phyloP scores from a whole-genome alignment of 2,113 vertebrate genomes.

The Notarius quadriscutis region DNA sequence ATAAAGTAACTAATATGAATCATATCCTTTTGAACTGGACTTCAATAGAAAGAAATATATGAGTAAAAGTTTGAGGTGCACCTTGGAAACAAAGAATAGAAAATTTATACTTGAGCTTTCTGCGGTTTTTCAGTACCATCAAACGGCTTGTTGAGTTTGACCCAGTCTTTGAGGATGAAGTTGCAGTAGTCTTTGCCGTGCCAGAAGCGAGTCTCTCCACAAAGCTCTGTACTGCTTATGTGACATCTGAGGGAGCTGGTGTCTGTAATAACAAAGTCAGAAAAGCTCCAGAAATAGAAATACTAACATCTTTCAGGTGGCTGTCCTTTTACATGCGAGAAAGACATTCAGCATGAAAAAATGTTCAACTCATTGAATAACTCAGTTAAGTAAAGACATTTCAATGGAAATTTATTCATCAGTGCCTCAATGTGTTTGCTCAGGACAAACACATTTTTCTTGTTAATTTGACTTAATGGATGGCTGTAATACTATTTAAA shows the following conservation, averaged over 20 bases:
- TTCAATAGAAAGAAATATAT: conserved; percentile 18
- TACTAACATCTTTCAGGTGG: neutral
- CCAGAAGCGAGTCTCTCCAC: conserved; percentile 58
- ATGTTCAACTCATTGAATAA: neutral
- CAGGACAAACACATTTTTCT: neutral
- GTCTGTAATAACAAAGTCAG: conserved; percentile 36
- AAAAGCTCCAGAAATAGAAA: neutral
- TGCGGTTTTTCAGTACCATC: conserved; percentile 46
- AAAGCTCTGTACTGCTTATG: conserved; percentile 62
- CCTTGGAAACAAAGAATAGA: neutral
- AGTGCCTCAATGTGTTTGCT: neutral
- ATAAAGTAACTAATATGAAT: conserved; percentile 61
- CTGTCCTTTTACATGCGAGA: neutral
- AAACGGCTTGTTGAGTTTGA: conserved; percentile 58
- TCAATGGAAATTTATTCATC: neutral
- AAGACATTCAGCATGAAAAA: neutral
- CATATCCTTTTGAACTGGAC: conserved; percentile 62
- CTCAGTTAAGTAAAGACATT: neutral
- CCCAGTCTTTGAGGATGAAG: conserved; percentile 61
- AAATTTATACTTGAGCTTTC: conserved; percentile 20
- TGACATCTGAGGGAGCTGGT: conserved; percentile 53
- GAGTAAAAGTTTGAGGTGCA: neutral
- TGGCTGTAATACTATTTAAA: neutral
- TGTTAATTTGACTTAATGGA: neutral
- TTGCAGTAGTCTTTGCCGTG: conserved; percentile 59